Conservation (phyloP, 2,113 vertebrate species). For the Rhineura floridana region DNA sequence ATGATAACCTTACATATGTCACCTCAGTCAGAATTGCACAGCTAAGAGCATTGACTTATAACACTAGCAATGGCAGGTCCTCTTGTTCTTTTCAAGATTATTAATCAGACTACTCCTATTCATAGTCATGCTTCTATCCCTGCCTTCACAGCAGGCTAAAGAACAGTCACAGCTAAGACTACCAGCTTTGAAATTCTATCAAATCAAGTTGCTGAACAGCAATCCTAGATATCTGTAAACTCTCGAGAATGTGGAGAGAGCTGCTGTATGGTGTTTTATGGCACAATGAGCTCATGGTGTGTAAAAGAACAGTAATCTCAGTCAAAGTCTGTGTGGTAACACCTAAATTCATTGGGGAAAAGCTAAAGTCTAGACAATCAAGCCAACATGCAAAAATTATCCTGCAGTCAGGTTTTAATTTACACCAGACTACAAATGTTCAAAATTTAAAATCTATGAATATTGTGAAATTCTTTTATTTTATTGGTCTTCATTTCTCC, state of each 20-base stretch:
- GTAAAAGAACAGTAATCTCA: background rate
- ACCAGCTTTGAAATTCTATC: background rate
- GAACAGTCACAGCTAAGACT: background rate
- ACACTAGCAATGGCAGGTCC: background rate
- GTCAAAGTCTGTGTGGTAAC: background rate
- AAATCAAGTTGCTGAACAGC: background rate
- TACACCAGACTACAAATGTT: background rate
- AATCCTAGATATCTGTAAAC: background rate
- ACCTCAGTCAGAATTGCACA: background rate
- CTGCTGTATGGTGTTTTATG: background rate
- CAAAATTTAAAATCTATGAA: background rate
- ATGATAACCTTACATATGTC: background rate
- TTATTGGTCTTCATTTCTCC: background rate
- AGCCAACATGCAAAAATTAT: background rate
- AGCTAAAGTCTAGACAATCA: background rate
- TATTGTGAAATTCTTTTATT: background rate
- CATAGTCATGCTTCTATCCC: background rate
- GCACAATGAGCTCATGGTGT: background rate
- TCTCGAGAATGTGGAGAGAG: background rate
- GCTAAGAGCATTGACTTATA: background rate
- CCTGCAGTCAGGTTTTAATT: background rate
- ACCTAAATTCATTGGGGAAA: background rate
- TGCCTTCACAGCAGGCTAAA: background rate
- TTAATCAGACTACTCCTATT: background rate
- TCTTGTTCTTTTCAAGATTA: conserved; percentile 9